A percentile compares a stretch with the other conserved stretches of the same genome.
Evolutionary conservation across 1,140 invertebrate genomes (phyloP).

Genomic region (Coelopa frigida): DNA sequence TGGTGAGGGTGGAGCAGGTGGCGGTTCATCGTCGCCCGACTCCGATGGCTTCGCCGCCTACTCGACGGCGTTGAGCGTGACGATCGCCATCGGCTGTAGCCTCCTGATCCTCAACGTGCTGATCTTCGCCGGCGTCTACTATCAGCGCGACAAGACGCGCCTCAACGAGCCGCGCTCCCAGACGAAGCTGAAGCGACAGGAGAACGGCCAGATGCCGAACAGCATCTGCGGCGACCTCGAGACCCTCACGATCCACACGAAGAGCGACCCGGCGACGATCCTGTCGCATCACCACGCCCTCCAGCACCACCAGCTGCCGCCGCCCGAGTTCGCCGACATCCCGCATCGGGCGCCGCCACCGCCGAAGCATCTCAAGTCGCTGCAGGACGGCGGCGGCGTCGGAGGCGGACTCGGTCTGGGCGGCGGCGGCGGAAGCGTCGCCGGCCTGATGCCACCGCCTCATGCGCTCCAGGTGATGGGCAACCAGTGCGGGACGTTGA

Average conservation of each 20-base stretch:
- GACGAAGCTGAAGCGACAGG: constrained; percentile 62
- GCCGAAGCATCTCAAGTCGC: constrained; percentile 59
- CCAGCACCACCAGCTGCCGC: constrained; percentile 67
- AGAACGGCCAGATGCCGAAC: constrained; percentile 77
- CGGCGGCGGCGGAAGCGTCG: constrained; percentile 52
- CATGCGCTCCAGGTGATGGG: constrained; percentile 62
- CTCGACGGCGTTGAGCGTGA: constrained; percentile 81
- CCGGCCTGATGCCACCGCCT: constrained; percentile 50
- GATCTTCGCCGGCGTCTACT: constrained; percentile 90
- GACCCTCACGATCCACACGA: constrained; percentile 57
- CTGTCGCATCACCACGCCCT: constrained; percentile 59
- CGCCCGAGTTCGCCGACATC: constrained; percentile 68
- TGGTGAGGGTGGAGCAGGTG: constrained; percentile 37
- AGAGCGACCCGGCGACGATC: constrained; percentile 60
- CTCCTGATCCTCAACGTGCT: constrained; percentile 83
- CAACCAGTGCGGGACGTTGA: constrained; percentile 52
- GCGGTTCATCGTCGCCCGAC: constrained; percentile 52
- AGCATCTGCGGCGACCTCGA: constrained; percentile 73
- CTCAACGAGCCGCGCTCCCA: constrained; percentile 53
- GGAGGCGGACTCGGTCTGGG: constrained; percentile 49
- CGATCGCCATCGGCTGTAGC: constrained; percentile 89
- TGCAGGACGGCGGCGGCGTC: constrained; percentile 47
- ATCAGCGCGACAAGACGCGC: constrained; percentile 79
- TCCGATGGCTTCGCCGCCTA: constrained; percentile 81
- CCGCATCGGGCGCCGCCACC: constrained; percentile 65